These are phyloP conservation scores for Drosophila pseudotalamancana DNA, from an alignment of 2,888 invertebrate genomes.

Conservation along the genomic window DNA sequence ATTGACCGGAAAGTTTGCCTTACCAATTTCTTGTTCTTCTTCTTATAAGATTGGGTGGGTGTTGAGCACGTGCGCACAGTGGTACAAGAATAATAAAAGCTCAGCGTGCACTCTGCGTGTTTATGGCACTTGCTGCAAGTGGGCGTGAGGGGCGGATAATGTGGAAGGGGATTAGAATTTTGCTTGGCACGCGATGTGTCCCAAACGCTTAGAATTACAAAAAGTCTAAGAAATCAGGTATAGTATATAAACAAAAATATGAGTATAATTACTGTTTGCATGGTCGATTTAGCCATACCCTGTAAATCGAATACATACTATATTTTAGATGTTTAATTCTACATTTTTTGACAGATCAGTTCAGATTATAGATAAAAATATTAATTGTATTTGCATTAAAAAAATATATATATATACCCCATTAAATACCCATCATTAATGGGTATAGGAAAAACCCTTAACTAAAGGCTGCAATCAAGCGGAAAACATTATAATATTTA, in stretches of 20 bases:
- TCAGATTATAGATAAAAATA: too few relatives aligned
- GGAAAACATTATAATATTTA: background rate
- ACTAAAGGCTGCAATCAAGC: background rate
- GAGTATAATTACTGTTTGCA: background rate
- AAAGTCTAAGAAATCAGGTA: constrained; percentile 37
- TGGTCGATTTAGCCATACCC: background rate
- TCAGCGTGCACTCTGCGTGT: constrained; percentile 45
- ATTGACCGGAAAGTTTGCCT: constrained; percentile 61
- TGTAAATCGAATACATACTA: background rate
- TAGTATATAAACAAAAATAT: background rate
- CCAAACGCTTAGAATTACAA: constrained; percentile 57
- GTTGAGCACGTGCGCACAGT: constrained; percentile 25
- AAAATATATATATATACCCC: too few relatives aligned
- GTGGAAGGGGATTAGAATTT: constrained; percentile 7
- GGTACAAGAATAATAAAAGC: constrained; percentile 17
- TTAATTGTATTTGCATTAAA: too few relatives aligned
- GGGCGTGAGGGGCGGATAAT: background rate
- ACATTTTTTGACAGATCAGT: too few relatives aligned
- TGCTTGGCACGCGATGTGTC: constrained; percentile 52
- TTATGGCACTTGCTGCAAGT: constrained; percentile 23
- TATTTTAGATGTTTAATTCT: background rate
- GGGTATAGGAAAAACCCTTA: background rate
- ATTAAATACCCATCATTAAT: too few relatives aligned
- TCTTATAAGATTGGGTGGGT: too few relatives aligned
- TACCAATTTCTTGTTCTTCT: constrained; percentile 4